Evolutionary conservation across 2,888 invertebrate species (phyloP), one percentile per base, ranked within the genome.

Genomic region (Melanotus villosus): DNA sequence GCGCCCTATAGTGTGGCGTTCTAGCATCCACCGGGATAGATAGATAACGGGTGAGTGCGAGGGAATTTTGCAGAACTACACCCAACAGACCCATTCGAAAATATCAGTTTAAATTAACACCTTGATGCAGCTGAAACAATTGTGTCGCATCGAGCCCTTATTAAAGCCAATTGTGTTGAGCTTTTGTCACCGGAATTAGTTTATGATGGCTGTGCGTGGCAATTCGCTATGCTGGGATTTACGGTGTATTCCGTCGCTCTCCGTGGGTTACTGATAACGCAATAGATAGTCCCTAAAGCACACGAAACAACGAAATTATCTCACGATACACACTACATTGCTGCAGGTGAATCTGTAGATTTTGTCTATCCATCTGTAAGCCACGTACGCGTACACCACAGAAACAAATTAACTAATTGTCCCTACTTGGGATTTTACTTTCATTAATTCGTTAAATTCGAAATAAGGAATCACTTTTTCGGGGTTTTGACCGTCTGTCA

Each of bases 41-140:
- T 78, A 77, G 75, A 78, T 77, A 77, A 76, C 75, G 65, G 65
- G 72, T 69, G 75, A 75, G 73, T 74, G 71, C 73, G 63, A 72
- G 74, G 71, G 74, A 74, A 76, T 75, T 63, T 75, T 73, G 71
- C 70, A 70, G 72, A 77, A 77, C 74, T 73, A 70, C 72, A 76
- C 77, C 76, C 77, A 57, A 73, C 67, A 73, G 77, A 76, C 70
- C 73, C 69, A 69, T 75, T 71, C 65, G 68, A 73, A 75, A 77
- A 75, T 75, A 76, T 75, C 71, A 71, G 64, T 62, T 64, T 71
- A 72, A 76, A 73, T 75, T 73, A 75, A 73, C 73, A 76, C 72
- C 74, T 73, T 75, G 73, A 77, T 77, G 72, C 73, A 75, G 63
- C 68, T 64, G 67, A 70, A 72, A 70, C 69, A 70, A 71, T 73